Conservation (phyloP, 2,113 vertebrate genomes). For the Microtus montanus region DNA sequence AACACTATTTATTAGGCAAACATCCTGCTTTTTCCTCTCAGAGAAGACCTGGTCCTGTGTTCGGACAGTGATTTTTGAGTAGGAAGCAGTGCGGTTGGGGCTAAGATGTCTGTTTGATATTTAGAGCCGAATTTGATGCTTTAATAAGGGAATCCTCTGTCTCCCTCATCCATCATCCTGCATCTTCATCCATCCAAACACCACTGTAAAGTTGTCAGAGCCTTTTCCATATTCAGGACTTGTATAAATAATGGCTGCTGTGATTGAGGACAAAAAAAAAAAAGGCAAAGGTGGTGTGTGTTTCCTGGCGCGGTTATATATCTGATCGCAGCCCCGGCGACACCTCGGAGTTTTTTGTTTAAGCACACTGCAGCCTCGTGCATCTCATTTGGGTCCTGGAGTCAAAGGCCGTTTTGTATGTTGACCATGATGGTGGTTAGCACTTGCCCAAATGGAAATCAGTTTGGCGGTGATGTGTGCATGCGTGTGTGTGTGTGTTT, state of each 20-base stretch:
- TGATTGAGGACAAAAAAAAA: constrained; percentile 68
- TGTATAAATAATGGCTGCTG: constrained; percentile 85
- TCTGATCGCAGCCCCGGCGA: constrained; percentile 62
- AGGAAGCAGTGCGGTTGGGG: constrained; percentile 56
- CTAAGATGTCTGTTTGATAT: constrained; percentile 81
- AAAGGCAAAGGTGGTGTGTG: constrained; percentile 23
- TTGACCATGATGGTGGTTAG: constrained; percentile 74
- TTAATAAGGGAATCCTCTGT: constrained; percentile 88
- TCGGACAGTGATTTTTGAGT: constrained; percentile 72
- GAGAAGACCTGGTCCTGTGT: constrained; percentile 59
- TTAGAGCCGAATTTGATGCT: constrained; percentile 85
- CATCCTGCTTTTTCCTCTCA: constrained; percentile 66
- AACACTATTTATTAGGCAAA: constrained; percentile 58
- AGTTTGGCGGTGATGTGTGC: constrained; percentile 40
- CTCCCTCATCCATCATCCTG: constrained; percentile 86
- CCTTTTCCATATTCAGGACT: constrained; percentile 86
- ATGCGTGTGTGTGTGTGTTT: background rate
- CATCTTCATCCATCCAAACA: constrained; percentile 85
- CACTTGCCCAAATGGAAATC: constrained; percentile 60
- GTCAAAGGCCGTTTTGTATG: constrained; percentile 66
- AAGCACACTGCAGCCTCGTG: constrained; percentile 28
- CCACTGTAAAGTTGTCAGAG: constrained; percentile 87
- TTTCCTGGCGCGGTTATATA: constrained; percentile 74
- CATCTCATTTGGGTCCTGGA: constrained; percentile 46
- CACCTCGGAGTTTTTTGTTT: constrained; percentile 75